Conservation (phyloP, 2,888 invertebrate genomes). For the Thyatira batis region DNA sequence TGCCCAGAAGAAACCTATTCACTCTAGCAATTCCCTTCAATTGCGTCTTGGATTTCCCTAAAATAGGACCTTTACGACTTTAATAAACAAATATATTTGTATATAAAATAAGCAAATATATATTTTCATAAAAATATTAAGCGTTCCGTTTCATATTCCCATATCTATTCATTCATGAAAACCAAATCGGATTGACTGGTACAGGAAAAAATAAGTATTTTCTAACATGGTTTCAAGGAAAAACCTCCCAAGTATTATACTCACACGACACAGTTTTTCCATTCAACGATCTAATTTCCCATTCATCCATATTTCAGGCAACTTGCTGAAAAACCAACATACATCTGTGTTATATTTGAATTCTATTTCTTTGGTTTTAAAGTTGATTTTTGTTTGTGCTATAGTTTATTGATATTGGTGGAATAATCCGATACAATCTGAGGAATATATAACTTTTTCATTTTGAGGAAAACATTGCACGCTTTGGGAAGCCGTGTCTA, state of each 20-base stretch:
- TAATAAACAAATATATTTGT: no score
- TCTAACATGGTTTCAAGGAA: constrained; percentile 34
- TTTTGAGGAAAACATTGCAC: constrained; percentile 47
- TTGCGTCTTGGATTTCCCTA: no score
- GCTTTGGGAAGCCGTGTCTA: constrained; percentile 54
- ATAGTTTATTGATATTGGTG: not conserved
- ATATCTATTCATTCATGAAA: constrained; percentile 3
- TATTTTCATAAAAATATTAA: not conserved
- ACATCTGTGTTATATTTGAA: not conserved
- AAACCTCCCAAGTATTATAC: constrained; percentile 61
- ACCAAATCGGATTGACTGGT: constrained; percentile 13
- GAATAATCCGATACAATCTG: not conserved
- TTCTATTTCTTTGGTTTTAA: not conserved
- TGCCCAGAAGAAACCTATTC: no score
- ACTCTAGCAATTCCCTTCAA: no score
- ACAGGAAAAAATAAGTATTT: constrained; percentile 17
- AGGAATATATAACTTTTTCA: not conserved
- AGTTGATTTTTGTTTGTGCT: not conserved
- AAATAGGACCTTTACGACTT: no score
- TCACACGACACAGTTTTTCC: constrained; percentile 60
- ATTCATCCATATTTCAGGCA: constrained; percentile 62
- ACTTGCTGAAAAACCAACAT: constrained; percentile 20
- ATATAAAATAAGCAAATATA: no score
- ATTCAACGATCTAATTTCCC: constrained; percentile 66
- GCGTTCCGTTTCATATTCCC: not conserved